Evolutionary conservation across 2,113 vertebrate genomes (phyloP).

Genomic region (Falco punctatus): DNA sequence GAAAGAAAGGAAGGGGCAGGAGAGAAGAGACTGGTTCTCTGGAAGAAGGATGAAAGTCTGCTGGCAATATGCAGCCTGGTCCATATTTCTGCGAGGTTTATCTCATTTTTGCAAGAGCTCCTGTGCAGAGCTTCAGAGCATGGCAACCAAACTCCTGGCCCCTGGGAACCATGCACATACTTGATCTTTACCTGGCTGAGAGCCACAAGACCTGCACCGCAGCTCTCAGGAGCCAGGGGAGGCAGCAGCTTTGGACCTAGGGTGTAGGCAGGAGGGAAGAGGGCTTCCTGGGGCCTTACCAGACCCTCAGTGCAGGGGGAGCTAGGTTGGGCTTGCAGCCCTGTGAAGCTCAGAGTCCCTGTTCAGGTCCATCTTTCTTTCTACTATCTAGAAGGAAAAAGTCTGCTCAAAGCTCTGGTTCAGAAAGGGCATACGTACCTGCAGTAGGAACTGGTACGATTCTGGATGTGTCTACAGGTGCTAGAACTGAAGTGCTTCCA

Average conservation of each 20-base stretch:
- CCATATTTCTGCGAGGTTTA: not conserved
- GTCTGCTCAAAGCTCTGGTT: not conserved
- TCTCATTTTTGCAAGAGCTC: not conserved
- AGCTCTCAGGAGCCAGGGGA: not conserved
- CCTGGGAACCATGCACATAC: not conserved
- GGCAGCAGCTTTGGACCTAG: not conserved
- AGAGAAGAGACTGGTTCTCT: not conserved
- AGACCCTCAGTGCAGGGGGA: not conserved
- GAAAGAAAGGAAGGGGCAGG: not conserved
- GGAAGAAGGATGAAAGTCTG: not conserved
- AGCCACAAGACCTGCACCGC: not conserved
- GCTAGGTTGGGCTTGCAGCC: not conserved
- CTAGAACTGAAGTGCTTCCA: not conserved
- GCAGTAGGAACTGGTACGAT: not conserved
- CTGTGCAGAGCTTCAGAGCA: not conserved
- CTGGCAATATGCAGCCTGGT: not conserved
- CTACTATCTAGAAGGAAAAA: not conserved
- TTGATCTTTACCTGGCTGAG: not conserved
- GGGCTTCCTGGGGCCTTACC: not conserved
- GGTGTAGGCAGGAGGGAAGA: not conserved
- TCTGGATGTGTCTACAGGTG: not conserved
- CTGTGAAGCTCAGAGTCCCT: not conserved
- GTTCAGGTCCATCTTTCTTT: not conserved
- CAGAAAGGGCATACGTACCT: not conserved
- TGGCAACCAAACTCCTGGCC: not conserved